Conservation (phyloP, 2,113 vertebrate species). For the Cephalopterus ornatus region DNA sequence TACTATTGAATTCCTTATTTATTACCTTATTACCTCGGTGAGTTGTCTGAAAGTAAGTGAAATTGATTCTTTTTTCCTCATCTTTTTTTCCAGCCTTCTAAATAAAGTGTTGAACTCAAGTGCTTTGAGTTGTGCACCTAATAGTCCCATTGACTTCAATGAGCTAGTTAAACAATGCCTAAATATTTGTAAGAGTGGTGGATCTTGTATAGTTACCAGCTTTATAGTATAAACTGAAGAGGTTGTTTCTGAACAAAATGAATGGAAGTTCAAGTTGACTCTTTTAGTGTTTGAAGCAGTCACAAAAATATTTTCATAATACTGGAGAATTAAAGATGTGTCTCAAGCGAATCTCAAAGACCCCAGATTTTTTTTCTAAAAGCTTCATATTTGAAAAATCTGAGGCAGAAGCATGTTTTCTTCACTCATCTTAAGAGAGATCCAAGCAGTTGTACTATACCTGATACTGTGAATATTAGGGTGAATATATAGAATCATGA, state of each 20-base stretch:
- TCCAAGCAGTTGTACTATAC: neutral
- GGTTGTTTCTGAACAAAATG: neutral
- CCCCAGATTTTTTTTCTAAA: neutral
- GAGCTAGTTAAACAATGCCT: neutral
- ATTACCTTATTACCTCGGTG: neutral
- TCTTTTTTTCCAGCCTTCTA: neutral
- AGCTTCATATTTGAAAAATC: neutral
- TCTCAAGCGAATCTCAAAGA: neutral
- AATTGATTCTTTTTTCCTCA: neutral
- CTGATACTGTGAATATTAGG: neutral
- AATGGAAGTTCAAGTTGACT: neutral
- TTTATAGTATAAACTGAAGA: neutral
- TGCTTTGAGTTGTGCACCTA: neutral
- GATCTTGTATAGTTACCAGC: neutral
- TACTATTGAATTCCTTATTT: conserved; percentile 8
- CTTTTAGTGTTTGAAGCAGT: neutral
- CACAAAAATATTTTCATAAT: neutral
- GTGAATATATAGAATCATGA: neutral
- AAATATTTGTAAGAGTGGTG: neutral
- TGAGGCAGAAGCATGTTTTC: neutral
- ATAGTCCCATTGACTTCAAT: neutral
- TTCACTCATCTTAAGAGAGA: neutral
- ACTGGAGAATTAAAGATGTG: neutral
- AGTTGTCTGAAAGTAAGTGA: neutral
- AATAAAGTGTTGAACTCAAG: neutral